Base-by-base conservation (phyloP, 2,797 vertebrate genomes). In the Hypotaenidia okinawae region DNA sequence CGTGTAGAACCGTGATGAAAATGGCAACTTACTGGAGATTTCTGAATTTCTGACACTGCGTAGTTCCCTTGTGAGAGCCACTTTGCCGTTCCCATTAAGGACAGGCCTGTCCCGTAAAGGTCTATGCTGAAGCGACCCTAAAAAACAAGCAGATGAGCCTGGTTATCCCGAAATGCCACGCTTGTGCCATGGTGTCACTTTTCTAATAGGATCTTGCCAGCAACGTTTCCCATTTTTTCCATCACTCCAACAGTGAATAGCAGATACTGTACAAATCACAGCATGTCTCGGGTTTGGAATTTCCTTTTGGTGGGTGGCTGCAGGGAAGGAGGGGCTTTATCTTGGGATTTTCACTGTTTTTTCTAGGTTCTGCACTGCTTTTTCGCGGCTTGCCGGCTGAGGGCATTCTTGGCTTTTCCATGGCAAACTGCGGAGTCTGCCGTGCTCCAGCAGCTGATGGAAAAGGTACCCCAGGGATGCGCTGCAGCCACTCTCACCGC, bases 1-100 rank as follows among this genome's bases (percentile, higher is more conserved):
- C 2, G 15, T 35, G 30, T 39, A 67, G 5, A 70, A 49, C 28
- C 27, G 11, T 25, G 68, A 84, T 21, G 77, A 59, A 89, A 88
- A 72, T 67, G 9, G 79, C 39, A 76, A 88, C 97, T 98, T 98
- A 99, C 99, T 97, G 98, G 98, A 35, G 99, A 99, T 97, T 98
- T 99, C 37, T 98, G 98, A 84, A 99, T 97, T 95, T 99, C 98
- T 0, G 98, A 98, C 83, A 99, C 98, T 0, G 98, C 99, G 0
- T 99, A 99, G 97, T 99, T 99, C 90, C 99, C 99, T 93, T 99
- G 99, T 1, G 99, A 98, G 80, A 98, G 97, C 99, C 99, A 99
- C 37, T 98, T 98, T n/a, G 98, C 97, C 11, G 98, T 97, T 51
- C 98, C 98, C 4, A 95, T 87, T 84, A 99, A 96, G 49, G 98